Evolutionary conservation across 2,113 vertebrate species (phyloP).

Genomic region (Tichodroma muraria): DNA sequence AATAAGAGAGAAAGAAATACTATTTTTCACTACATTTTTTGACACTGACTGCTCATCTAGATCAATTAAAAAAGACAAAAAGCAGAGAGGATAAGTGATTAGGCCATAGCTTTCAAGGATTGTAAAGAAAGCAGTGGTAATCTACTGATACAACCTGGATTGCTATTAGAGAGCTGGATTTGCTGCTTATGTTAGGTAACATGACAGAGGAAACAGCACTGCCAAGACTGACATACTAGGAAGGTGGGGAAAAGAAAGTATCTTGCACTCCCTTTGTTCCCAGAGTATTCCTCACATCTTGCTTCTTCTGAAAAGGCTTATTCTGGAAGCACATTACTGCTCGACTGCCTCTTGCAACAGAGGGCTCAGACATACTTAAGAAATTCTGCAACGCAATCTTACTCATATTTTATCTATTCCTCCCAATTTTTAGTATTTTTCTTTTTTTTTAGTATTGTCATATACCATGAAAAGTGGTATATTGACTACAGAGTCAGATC

Average conservation of each 20-base stretch:
- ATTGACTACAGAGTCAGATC: neutral
- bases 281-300: neutral
- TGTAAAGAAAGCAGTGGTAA: neutral
- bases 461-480: neutral
- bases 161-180: neutral
- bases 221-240: neutral
- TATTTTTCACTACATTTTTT: neutral
- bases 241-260: neutral
- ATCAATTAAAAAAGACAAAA: neutral
- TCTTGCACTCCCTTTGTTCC: neutral
- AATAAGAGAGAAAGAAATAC: neutral
- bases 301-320: neutral
- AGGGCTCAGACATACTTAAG: neutral
- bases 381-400: neutral
- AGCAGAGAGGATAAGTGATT: neutral
- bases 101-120: neutral
- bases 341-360: neutral
- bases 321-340: neutral
- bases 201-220: neutral
- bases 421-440: neutral
- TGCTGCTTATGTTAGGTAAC: neutral
- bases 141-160: slow-evolving; percentile 1
- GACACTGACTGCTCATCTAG: neutral
- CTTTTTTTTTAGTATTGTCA: too few relatives aligned
- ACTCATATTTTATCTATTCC: neutral